phyloP scores from a whole-genome alignment of 2,113 vertebrate species.

The Chamaetylas fuelleborni region DNA sequence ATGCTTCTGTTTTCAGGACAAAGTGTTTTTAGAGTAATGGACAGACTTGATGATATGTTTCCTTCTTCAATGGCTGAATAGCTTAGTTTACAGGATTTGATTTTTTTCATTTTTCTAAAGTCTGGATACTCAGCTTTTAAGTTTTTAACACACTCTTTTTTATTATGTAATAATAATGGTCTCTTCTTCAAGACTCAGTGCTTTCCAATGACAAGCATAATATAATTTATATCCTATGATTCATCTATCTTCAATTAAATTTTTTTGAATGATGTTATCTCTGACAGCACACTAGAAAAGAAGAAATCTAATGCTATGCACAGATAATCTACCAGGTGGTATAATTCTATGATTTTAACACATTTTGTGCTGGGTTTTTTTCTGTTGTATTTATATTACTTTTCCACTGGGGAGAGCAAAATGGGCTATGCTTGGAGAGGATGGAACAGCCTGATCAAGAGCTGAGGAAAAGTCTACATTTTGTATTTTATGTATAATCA shows the following conservation, averaged over 20 bases:
- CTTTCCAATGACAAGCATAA: neutral
- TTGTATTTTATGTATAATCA: neutral
- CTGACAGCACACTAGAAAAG: neutral
- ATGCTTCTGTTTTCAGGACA: neutral
- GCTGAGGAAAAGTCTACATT: neutral
- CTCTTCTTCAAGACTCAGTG: neutral
- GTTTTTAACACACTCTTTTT: neutral
- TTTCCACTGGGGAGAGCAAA: neutral
- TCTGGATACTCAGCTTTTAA: neutral
- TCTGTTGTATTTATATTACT: neutral
- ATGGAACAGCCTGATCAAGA: neutral
- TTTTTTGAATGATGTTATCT: neutral
- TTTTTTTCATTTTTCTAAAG: neutral
- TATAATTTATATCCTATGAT: neutral
- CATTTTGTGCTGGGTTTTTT: neutral
- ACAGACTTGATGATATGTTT: neutral
- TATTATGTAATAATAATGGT: neutral
- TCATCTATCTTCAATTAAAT: neutral
- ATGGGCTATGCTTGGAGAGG: fast-evolving
- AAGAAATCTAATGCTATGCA: neutral
- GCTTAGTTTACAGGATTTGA: neutral
- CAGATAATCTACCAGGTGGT: neutral
- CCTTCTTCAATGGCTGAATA: neutral
- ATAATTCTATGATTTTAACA: neutral
- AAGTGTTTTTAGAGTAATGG: neutral